Conservation (phyloP, 2,797 vertebrate species). For the Pangasius krempfi region DNA sequence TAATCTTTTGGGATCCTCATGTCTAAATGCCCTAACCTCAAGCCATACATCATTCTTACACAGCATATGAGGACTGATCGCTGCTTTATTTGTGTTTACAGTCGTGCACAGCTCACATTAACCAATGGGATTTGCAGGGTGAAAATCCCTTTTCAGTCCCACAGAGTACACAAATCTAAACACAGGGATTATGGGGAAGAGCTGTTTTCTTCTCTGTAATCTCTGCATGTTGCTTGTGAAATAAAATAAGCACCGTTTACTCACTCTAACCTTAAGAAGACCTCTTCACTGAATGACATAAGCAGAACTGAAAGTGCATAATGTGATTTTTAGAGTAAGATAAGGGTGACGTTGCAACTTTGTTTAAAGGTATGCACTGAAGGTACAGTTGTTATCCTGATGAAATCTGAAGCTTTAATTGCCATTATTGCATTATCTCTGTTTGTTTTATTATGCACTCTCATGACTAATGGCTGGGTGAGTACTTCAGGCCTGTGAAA, state of each 20-base stretch:
- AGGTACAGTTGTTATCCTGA: neutral
- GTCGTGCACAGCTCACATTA: neutral
- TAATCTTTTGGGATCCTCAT: neutral
- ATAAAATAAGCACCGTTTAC: neutral
- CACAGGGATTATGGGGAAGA: neutral
- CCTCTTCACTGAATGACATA: neutral
- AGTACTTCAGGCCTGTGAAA: neutral
- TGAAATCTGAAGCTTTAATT: slow-evolving; percentile 12
- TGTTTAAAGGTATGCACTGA: neutral
- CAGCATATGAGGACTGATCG: neutral
- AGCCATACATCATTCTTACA: neutral
- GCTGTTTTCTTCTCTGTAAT: neutral
- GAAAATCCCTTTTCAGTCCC: neutral
- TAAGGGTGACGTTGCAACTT: neutral
- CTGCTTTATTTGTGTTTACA: neutral
- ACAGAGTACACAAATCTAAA: neutral
- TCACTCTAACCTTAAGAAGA: neutral
- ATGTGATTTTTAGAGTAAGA: neutral
- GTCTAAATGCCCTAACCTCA: neutral
- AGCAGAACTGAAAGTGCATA: neutral
- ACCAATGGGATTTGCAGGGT: no score
- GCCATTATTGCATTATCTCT: neutral
- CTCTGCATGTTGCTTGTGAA: neutral
- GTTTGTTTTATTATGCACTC: neutral
- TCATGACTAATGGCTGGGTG: neutral